phyloP scores from a whole-genome alignment of 2,888 invertebrate species.

The Ormyrus thymus region DNA sequence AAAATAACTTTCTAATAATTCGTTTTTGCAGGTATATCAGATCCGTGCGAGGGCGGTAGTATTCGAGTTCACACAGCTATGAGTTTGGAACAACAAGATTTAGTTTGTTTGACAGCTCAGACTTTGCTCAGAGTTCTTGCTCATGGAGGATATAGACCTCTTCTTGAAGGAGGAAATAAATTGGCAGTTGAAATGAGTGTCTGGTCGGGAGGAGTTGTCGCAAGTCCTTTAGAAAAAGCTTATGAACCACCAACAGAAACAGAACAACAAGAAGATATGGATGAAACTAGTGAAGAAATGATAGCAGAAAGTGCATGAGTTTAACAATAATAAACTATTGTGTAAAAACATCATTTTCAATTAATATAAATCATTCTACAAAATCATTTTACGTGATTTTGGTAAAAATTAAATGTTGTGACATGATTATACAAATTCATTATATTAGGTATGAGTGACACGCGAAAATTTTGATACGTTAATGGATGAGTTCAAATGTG shows the following conservation, averaged over 20 bases:
- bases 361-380: constrained; percentile 31
- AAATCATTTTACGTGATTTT: constrained; percentile 11
- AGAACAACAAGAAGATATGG: constrained; percentile 85
- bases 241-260: constrained; percentile 86
- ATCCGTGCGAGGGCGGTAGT: constrained; percentile 94
- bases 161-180: constrained; percentile 82
- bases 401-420: constrained; percentile 25
- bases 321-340: constrained; percentile 33
- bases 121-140: constrained; percentile 92
- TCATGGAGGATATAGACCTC: constrained; percentile 95
- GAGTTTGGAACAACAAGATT: constrained; percentile 93
- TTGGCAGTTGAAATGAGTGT: constrained; percentile 94
- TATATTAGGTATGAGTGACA: constrained; percentile 17
- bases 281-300: constrained; percentile 82
- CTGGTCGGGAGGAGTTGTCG: constrained; percentile 94
- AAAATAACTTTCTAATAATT: neutral
- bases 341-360: constrained; percentile 34
- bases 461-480: constrained; percentile 30
- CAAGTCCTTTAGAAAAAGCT: constrained; percentile 95
- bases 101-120: constrained; percentile 95
- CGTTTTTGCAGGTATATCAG: constrained; percentile 80
- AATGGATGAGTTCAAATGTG: constrained; percentile 22
- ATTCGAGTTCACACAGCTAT: constrained; percentile 93
- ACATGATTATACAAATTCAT: constrained; percentile 16
- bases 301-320: constrained; percentile 76